A percentile compares a stretch with the other conserved stretches of the same genome.
Conservation (phyloP, 2,797 vertebrate genomes). For the Trachurus trachurus region DNA sequence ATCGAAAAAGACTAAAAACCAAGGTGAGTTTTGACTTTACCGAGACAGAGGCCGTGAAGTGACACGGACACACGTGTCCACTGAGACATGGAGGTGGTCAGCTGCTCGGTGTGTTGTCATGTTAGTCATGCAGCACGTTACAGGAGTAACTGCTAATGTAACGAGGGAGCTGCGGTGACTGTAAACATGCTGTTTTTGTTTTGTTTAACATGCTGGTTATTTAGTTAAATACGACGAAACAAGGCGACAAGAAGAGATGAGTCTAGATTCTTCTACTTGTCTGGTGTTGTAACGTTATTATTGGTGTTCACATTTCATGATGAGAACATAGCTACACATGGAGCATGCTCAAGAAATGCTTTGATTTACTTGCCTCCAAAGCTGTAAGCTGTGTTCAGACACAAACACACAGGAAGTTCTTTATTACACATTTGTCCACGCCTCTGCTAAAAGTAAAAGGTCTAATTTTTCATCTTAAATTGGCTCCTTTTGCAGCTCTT, state of each 20-base stretch:
- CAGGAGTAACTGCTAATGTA: neutral
- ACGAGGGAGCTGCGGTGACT: neutral
- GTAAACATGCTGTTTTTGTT: neutral
- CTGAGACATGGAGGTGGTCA: fast-evolving
- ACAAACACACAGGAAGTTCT: no score
- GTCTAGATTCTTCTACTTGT: neutral
- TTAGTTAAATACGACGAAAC: neutral
- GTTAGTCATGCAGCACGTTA: neutral
- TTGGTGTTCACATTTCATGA: neutral
- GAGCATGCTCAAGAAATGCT: neutral
- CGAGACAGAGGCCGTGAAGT: fast-evolving
- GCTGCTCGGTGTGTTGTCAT: neutral
- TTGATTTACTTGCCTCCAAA: neutral
- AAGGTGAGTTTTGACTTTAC: slow-evolving; percentile 47
- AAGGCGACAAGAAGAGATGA: neutral
- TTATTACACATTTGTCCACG: no score
- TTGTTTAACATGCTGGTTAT: neutral
- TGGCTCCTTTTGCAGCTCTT: no score
- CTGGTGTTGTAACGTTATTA: neutral
- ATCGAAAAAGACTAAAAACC: slow-evolving; percentile 57
- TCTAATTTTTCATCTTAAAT: no score
- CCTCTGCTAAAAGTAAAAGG: no score
- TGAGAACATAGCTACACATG: neutral
- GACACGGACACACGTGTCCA: fast-evolving
- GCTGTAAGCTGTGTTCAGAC: no score